phyloP scores from a whole-genome alignment of 2,888 invertebrate genomes.

The Candidula unifasciata region DNA sequence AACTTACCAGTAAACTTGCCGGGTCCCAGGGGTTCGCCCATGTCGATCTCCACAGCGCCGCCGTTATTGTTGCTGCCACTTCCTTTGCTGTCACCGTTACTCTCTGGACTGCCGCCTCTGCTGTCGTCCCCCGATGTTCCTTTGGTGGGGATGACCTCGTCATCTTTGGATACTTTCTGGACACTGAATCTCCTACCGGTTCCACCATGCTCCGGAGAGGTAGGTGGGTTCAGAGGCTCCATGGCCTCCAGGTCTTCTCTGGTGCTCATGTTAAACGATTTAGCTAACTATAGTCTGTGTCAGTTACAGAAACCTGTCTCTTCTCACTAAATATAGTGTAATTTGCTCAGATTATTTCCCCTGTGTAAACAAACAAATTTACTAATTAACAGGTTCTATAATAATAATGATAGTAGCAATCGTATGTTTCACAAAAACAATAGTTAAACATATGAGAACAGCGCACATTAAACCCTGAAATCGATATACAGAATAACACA shows the following conservation, averaged over 20 bases:
- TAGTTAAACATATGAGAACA: too few species aligned
- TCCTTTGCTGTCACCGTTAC: conserved; percentile 13
- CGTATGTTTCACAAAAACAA: too few species aligned
- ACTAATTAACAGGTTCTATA: too few species aligned
- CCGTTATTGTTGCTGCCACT: conserved; percentile 1
- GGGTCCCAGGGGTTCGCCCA: not conserved
- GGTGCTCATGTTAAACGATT: not conserved
- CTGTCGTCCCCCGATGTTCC: conserved; percentile 3
- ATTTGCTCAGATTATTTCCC: not conserved
- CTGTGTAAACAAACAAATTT: too few species aligned
- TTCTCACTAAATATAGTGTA: not conserved
- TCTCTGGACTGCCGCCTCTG: not conserved
- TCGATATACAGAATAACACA: too few species aligned
- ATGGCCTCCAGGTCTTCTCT: conserved; percentile 3
- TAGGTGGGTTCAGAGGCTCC: conserved; percentile 16
- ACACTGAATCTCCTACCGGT: conserved; percentile 8
- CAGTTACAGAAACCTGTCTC: not conserved
- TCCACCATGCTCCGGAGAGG: conserved; percentile 21
- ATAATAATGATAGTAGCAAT: too few species aligned
- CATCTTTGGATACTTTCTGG: not conserved
- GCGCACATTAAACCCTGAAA: too few species aligned
- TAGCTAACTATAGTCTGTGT: not conserved
- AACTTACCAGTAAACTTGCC: conserved; percentile 10
- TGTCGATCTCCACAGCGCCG: not conserved
- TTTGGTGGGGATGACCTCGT: not conserved